phyloP scores from a whole-genome alignment of 2,888 invertebrate genomes.

The Epistrophella euchroma region DNA sequence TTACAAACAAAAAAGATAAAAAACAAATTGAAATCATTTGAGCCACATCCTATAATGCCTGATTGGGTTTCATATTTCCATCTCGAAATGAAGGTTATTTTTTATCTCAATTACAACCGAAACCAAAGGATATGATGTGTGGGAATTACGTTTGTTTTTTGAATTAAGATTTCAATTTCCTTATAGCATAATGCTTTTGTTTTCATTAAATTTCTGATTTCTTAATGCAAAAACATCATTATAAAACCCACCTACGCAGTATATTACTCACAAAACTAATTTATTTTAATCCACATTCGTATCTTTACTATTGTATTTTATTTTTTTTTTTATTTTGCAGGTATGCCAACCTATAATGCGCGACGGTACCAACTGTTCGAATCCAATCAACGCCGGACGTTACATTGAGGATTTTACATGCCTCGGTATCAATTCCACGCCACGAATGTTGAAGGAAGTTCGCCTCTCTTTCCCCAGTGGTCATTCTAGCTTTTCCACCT shows the following conservation, averaged over 20 bases:
- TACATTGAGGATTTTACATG: constrained; percentile 91
- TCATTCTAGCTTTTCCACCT: constrained; percentile 95
- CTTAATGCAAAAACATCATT: constrained; percentile 20
- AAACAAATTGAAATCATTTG: constrained; percentile 20
- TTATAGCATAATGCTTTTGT: not conserved
- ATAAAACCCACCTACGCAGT: constrained; percentile 36
- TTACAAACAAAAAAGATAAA: constrained; percentile 5
- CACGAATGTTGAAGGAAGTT: constrained; percentile 88
- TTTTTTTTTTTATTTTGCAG: constrained; percentile 80
- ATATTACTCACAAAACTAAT: constrained; percentile 23
- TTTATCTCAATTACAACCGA: not conserved
- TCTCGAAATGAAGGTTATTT: constrained; percentile 1
- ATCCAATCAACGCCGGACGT: constrained; percentile 85
- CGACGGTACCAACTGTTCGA: constrained; percentile 85
- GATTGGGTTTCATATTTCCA: constrained; percentile 5
- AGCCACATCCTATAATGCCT: not conserved
- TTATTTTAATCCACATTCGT: constrained; percentile 32
- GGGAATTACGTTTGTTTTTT: constrained; percentile 28
- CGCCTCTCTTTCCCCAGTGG: constrained; percentile 96
- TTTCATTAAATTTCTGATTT: not conserved
- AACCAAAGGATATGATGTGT: constrained; percentile 37
- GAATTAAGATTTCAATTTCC: constrained; percentile 53
- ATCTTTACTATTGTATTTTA: constrained; percentile 10
- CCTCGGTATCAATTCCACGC: constrained; percentile 83
- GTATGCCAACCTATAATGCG: constrained; percentile 91